Base-by-base conservation (phyloP, 2,888 invertebrate genomes). In the Apotomis capreana region DNA sequence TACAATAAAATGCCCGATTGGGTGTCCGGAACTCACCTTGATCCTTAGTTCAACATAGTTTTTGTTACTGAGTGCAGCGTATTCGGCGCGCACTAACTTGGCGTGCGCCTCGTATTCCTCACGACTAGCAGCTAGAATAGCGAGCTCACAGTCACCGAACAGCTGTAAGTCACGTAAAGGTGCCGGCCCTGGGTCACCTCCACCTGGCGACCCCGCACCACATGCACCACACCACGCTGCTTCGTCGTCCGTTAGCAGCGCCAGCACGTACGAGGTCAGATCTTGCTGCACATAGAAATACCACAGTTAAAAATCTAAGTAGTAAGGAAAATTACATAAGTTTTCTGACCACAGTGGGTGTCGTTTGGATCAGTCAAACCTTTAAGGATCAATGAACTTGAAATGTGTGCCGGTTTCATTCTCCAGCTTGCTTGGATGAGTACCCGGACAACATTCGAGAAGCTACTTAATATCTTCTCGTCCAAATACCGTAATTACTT, bases 91-190 rank as follows among this genome's bases (percentile, higher is more conserved):
- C 44, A 92, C 90, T 0, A 89, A 85, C 73, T 86, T 85, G 15
- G 92, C 91, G 74, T 92, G 92, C 0, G 86, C 87, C 54, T 90
- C 89, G 76, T 92, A 92, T 76, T 86, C 85, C 73, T 87, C 89
- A 5, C 83, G 71, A 1, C 84, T 79, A 0, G 90, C 91, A 0
- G 89, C 91, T 69, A 92, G 82, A 71, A 91, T 89, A 0, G 90
- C 89, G 68, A 92, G 85, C 83, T 93, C 92, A 76, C 89, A 88
- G 81, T 93, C 92, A 0, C 88, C 91, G 79, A 90, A 92, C 68
- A 92, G 84, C 77, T 86, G 89, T 75, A 90, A 80, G 80, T 90
- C 90, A 0, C 91, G 81, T 49, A 84, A 76, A 6, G 81, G 77
- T 10, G 77, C 79, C 0, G 76, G 79, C 0, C 70, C 72, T 1